These are phyloP conservation scores for Drosophila albomicans DNA, from an alignment of 1,140 invertebrate species.

Conservation along the genomic window DNA sequence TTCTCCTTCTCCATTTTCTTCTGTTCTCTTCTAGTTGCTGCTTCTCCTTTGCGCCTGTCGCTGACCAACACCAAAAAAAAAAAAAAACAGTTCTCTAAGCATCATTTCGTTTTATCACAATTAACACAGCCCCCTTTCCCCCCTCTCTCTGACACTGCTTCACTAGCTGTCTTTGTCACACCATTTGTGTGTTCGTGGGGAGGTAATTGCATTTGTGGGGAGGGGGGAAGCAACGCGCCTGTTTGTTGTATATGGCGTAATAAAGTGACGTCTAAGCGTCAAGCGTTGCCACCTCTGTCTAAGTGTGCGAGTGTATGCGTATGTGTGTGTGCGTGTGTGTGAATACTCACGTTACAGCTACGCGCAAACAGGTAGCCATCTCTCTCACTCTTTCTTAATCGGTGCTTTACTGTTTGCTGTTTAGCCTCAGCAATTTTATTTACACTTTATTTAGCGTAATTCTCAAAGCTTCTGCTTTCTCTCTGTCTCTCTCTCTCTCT, in stretches of 20 bases:
- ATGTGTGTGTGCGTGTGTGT: slow-evolving; percentile 1
- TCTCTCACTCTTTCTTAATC: neutral
- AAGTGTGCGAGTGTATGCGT: neutral
- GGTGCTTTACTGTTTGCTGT: slow-evolving; percentile 12
- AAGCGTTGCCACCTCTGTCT: slow-evolving; percentile 18
- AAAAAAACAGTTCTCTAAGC: slow-evolving; percentile 43
- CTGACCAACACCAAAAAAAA: neutral
- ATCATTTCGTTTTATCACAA: slow-evolving; percentile 80
- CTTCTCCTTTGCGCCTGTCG: neutral
- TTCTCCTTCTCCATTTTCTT: too few relatives aligned
- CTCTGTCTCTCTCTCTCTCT: neutral
- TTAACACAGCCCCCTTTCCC: slow-evolving; percentile 49
- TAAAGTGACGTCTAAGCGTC: slow-evolving; percentile 40
- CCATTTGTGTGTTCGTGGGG: neutral
- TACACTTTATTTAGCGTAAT: slow-evolving; percentile 45
- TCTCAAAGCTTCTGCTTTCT: neutral
- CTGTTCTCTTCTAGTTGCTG: neutral
- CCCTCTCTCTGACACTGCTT: neutral
- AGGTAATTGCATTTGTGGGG: slow-evolving; percentile 5
- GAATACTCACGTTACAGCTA: slow-evolving; percentile 44
- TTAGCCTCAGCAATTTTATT: slow-evolving; percentile 29
- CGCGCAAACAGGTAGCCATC: slow-evolving; percentile 4
- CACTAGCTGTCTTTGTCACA: neutral
- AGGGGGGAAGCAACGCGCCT: neutral
- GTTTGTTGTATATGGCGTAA: slow-evolving; percentile 32